Percentiles rank a stretch among this genome's conserved stretches.
Conservation (phyloP, 2,797 vertebrate species). For the Strix occidentalis region DNA sequence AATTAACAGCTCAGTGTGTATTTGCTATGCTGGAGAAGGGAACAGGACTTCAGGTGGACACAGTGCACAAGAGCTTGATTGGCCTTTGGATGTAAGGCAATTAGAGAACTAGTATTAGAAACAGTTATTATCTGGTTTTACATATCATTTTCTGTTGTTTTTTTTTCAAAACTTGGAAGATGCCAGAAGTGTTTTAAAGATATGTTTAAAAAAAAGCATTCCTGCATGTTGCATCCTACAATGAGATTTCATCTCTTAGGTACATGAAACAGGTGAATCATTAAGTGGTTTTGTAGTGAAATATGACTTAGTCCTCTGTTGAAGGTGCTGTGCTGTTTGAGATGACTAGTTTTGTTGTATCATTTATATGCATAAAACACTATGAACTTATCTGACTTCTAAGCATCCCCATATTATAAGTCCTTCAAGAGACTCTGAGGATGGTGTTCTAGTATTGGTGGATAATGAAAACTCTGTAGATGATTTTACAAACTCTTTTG, state of each 20-base stretch:
- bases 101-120: conserved; percentile 16
- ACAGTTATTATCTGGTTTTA: background rate
- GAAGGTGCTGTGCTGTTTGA: background rate
- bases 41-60: background rate
- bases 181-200: background rate
- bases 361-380: background rate
- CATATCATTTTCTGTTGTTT: background rate
- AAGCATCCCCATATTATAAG: background rate
- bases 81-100: background rate
- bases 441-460: background rate
- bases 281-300: background rate
- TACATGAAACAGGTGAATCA: background rate
- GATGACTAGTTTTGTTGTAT: background rate
- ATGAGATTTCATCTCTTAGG: background rate
- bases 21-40: background rate
- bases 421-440: background rate
- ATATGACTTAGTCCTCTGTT: background rate
- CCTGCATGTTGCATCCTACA: background rate
- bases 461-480: background rate
- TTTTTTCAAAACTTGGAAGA: background rate
- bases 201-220: background rate
- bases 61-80: background rate
- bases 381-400: background rate
- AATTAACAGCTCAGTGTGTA: conserved; percentile 65
- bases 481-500: background rate